Base-by-base conservation (phyloP, 2,113 vertebrate species). In the Sylvietta virens region DNA sequence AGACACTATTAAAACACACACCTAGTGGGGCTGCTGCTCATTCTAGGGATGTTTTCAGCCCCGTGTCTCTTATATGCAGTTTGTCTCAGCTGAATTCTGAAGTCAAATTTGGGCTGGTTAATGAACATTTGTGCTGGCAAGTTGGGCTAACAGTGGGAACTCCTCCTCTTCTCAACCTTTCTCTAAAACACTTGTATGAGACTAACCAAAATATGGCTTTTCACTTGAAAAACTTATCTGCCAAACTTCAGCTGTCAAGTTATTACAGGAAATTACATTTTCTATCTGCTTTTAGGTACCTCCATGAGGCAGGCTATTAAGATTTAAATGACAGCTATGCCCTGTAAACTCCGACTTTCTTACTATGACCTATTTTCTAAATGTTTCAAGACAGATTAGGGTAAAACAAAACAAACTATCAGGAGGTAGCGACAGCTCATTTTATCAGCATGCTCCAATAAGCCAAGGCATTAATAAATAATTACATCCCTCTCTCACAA, bases 391-490 rank as follows among this genome's bases (percentile, higher is more conserved):
- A 79, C 20, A 85, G 57, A 71, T 83, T 81, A 92, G 72, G 45
- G 61, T 77, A 85, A 88, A 81, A 93, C 33, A 88, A 94, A 96
- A 90, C n/a, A 91, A 95, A 80, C 39, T 50, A 66, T 76, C 57
- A 94, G 39, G 35, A 83, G 42, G 19, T 70, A 72, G 72, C 1
- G 11, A 40, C 35, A 69, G n/a, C 28, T 85, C 40, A 76, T 89
- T 88, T 95, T 72, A 94, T 78, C 83, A 74, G 47, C 94, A 90
- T 66, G 53, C 60, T 90, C 76, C 40, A 90, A 35, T 87, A 91
- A 96, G 65, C 37, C 50, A 81, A 72, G 45, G 47, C 60, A 94
- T 88, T 92, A 95, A 95, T 95, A 95, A 92, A 94, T 92, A 96
- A 94, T 93, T 94, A 71, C 17, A 62, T 54, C 23, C 27, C 30